Base-by-base conservation (phyloP, 2,888 invertebrate species). In the Ormyrus nitidulus region DNA sequence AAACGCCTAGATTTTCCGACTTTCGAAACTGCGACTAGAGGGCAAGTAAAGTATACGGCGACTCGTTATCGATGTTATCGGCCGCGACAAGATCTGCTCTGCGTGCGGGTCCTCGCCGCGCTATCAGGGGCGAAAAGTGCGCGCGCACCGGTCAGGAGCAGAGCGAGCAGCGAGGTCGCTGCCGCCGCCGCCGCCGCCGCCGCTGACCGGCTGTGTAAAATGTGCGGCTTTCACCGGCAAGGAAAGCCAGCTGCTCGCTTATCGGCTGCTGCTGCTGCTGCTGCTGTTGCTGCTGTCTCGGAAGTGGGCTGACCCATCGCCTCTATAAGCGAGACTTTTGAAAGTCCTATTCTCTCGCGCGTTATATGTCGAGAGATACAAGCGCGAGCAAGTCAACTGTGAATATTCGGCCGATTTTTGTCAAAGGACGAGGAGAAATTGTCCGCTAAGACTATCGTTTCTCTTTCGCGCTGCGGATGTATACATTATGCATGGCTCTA, bases 31-130 rank as follows among this genome's bases (percentile, higher is more conserved):
- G 34, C 34, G 34, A 34, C 34, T 34, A 3, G 34, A 34, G 34
- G 34, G 34, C 19, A 59, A 2, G 5, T 6, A 59, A 8, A 59
- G 19, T 13, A 13, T 13, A 6, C 59, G 59, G 13, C 59, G 59
- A 44, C 72, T 64, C 72, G 64, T 65, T 66, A 51, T 59, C 59
- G 75, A 75, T 75, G 5, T 7, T 68, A 68, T 75, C 75, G 51
- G 9, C 0, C n/a, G 19, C 48, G 74, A 64, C 53, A 58, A 72
- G 62, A 72, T 72, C 62, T 44, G 34, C 48, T 46, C 44, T n/a
- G 71, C 6, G 49, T 6, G 49, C 7, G 6, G n/a, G 3, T 19
- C 59, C 46, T 11, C 11, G 44, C n/a, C 56, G 44, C 69, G 19
- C 49, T 58, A 70, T 70, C 49, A 58, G n/a, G 19, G 58, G 54